Evolutionary conservation across 2,797 vertebrate species (phyloP).

Genomic region (Loris lydekkerianus): DNA sequence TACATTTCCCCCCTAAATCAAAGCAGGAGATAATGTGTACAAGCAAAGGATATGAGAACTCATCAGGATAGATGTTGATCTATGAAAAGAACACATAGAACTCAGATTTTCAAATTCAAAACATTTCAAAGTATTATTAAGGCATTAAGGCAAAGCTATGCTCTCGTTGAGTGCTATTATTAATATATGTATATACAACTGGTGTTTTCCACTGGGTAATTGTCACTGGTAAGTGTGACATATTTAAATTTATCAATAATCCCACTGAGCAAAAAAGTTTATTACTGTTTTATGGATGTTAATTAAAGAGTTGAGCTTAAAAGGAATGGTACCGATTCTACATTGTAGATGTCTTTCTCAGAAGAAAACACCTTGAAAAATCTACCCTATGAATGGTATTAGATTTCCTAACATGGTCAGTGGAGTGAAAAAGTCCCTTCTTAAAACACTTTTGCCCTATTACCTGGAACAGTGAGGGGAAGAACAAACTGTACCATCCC

Average conservation of each 20-base stretch:
- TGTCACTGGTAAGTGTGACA: neutral
- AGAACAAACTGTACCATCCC: neutral
- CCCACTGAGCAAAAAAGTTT: neutral
- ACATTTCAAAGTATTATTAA: slow-evolving; percentile 54
- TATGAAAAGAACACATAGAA: neutral
- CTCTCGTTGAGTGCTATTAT: neutral
- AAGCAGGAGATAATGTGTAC: neutral
- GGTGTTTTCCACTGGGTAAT: slow-evolving; percentile 9
- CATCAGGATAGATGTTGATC: neutral
- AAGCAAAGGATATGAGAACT: slow-evolving; percentile 9
- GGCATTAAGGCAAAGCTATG: slow-evolving; percentile 1
- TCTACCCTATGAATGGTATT: neutral
- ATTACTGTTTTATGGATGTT: slow-evolving; percentile 33
- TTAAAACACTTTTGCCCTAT: slow-evolving; percentile 19
- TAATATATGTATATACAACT: neutral
- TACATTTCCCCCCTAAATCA: neutral
- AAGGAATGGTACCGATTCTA: neutral
- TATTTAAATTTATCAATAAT: slow-evolving; percentile 40
- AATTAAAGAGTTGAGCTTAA: neutral
- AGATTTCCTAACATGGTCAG: slow-evolving; percentile 19
- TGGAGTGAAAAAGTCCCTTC: slow-evolving; percentile 32
- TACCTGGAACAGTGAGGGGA: neutral
- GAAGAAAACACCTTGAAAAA: slow-evolving; percentile 30
- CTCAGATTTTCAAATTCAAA: slow-evolving; percentile 35
- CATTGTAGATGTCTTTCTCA: neutral